A percentile compares a stretch with the other conserved stretches of the same genome.
These are phyloP conservation scores for Cygnus atratus DNA, from an alignment of 2,113 vertebrate genomes.

Conservation along the genomic window DNA sequence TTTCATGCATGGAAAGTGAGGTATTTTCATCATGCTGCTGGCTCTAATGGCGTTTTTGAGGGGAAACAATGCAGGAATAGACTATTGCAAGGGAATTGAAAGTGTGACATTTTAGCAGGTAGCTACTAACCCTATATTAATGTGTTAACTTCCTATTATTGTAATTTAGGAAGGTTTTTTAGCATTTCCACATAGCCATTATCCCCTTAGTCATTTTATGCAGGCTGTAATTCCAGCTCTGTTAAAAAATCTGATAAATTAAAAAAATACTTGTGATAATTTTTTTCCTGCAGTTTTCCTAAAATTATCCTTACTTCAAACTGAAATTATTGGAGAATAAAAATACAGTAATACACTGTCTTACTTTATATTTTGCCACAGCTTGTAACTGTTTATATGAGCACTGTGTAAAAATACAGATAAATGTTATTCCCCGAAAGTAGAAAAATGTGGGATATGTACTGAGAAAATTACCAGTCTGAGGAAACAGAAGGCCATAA, in stretches of 20 bases:
- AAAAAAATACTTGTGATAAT: background rate
- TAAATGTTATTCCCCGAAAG: slow-evolving; percentile 39
- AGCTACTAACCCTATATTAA: background rate
- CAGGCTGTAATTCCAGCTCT: background rate
- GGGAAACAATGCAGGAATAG: background rate
- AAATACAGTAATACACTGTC: slow-evolving; percentile 26
- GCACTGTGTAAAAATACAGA: slow-evolving; percentile 34
- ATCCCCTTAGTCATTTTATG: background rate
- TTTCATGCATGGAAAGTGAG: background rate
- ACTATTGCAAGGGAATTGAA: background rate
- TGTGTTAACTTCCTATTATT: background rate
- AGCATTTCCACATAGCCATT: background rate
- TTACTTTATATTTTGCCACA: slow-evolving; percentile 52
- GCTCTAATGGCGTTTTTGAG: background rate
- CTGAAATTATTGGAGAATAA: slow-evolving; percentile 19
- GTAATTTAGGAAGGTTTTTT: background rate
- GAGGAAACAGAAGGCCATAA: slow-evolving; percentile 49
- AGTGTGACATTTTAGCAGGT: background rate
- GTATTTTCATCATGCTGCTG: background rate
- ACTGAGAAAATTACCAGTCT: slow-evolving; percentile 41
- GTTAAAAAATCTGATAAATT: background rate
- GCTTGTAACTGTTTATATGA: slow-evolving; percentile 42
- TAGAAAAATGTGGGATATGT: slow-evolving; percentile 42
- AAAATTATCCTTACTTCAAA: background rate
- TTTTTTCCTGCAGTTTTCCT: background rate